Evolutionary conservation across 2,797 vertebrate genomes (phyloP), one percentile per base, ranked within the genome.

Genomic region (Etheostoma perlongum): DNA sequence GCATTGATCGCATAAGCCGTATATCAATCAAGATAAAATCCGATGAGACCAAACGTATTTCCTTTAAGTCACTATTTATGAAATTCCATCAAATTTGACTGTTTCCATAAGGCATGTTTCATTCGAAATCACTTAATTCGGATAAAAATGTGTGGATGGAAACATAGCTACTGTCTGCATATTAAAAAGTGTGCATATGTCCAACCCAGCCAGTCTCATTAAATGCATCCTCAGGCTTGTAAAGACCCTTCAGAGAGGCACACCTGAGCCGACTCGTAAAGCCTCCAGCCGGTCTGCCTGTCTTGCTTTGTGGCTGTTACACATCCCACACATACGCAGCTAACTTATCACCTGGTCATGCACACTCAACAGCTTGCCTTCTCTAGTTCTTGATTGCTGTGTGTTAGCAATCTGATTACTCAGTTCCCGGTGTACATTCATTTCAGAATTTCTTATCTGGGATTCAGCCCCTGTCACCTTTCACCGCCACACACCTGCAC

Each of bases 251-350:
- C 61, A 72, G 74, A 77, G 79, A 63, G 44, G 69, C 73, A 88
- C 86, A 91, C 87, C 88, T 88, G 87, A 91, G 85, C 63, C 6
- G 11, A 10, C 81, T 86, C 78, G 42, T 92, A 89, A 91, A 91
- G 66, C 58, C 10, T 62, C 48, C 33, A 47, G 75, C 61, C 55
- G 1, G 84, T 84, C 74, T 51, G 62, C 9, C 63, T 30, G 54
- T 80, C 74, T 57, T 53, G 70, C 64, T 77, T 47, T 54, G 4
- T 49, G 21, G 16, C 57, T 72, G 15, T 63, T 62, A 33, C 67
- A 63, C 64, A 25, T 36, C 70, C 10, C 10, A 44, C 25, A 42
- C n/a, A 40, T 61, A 74, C 51, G 67, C 21, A 71, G 23, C 21
- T 48, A 62, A 52, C 23, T 5, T 12, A 33, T 74, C 47, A 70